Evolutionary conservation across 1,140 invertebrate genomes (phyloP).

Genomic region (Bacillus rossius): DNA sequence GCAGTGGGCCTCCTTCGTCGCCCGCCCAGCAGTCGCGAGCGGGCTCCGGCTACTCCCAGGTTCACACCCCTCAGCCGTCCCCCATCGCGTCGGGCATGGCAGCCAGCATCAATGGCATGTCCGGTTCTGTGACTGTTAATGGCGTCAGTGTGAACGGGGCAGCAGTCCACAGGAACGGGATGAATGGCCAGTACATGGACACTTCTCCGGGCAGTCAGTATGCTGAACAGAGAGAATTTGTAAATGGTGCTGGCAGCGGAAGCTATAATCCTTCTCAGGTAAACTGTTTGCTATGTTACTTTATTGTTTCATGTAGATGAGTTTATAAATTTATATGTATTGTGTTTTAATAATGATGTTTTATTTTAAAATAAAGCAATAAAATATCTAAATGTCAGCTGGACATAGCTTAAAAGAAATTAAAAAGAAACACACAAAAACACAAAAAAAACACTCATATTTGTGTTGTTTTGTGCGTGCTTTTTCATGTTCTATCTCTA

Average conservation of each 20-base stretch:
- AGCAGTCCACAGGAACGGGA: conserved; percentile 24
- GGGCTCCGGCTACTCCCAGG: conserved; percentile 9
- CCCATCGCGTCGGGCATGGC: conserved; percentile 7
- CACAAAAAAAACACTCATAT: no score
- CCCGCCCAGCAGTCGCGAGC: conserved; percentile 13
- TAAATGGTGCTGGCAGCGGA: conserved; percentile 41
- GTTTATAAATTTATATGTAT: not conserved
- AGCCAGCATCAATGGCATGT: not conserved
- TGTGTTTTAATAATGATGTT: no score
- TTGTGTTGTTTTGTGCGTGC: no score
- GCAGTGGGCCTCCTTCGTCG: conserved; percentile 14
- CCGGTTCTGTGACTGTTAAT: not conserved
- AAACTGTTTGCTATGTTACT: not conserved
- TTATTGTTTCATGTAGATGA: not conserved
- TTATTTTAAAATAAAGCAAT: no score
- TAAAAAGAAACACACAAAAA: no score
- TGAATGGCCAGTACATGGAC: conserved; percentile 47
- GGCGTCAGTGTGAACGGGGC: conserved; percentile 11
- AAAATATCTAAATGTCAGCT: no score
- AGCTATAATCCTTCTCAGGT: conserved; percentile 10
- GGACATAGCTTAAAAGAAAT: no score
- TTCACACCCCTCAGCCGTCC: conserved; percentile 19
- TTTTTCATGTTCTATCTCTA: no score
- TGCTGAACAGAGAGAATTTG: conserved; percentile 34
- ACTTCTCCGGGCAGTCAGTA: conserved; percentile 32